Evolutionary conservation across 2,888 invertebrate species (phyloP).

Genomic region (Macrosoma leucophasiata): DNA sequence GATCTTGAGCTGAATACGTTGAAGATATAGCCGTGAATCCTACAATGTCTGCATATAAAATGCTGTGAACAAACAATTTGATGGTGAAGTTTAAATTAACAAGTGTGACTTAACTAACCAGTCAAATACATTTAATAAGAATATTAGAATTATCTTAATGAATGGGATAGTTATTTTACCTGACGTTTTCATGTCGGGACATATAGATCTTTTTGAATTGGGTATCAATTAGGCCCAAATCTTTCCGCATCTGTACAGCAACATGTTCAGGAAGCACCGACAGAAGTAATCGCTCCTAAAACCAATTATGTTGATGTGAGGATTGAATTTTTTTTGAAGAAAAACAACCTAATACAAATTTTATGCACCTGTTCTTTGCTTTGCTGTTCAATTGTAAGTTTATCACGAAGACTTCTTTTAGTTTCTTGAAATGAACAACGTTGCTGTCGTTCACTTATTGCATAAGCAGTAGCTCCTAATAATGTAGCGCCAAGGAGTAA

Average conservation of each 20-base stretch:
- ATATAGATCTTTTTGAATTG: constrained; percentile 99
- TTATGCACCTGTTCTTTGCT: constrained; percentile 88
- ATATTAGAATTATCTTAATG: not conserved
- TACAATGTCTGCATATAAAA: constrained; percentile 98
- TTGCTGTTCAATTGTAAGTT: constrained; percentile 94
- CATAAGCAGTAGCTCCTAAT: constrained; percentile 77
- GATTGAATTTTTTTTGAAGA: constrained; percentile 6
- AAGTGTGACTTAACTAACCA: not conserved
- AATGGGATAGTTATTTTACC: constrained; percentile 70
- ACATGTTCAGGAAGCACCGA: constrained; percentile 97
- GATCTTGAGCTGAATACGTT: constrained; percentile 95
- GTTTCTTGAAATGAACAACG: constrained; percentile 92
- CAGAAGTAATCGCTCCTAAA: constrained; percentile 91
- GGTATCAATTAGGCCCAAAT: constrained; percentile 92
- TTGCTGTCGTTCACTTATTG: constrained; percentile 91
- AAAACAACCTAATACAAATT: not conserved
- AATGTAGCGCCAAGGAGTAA: constrained; percentile 83
- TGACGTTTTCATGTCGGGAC: constrained; percentile 97
- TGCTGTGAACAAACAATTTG: constrained; percentile 75
- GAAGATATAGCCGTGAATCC: constrained; percentile 98
- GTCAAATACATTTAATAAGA: not conserved
- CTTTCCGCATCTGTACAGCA: constrained; percentile 96
- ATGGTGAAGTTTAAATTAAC: not conserved
- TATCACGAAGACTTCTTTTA: constrained; percentile 92
- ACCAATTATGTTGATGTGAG: constrained; percentile 22